Conservation (phyloP, 2,113 vertebrate genomes). For the Tyrannus savana region DNA sequence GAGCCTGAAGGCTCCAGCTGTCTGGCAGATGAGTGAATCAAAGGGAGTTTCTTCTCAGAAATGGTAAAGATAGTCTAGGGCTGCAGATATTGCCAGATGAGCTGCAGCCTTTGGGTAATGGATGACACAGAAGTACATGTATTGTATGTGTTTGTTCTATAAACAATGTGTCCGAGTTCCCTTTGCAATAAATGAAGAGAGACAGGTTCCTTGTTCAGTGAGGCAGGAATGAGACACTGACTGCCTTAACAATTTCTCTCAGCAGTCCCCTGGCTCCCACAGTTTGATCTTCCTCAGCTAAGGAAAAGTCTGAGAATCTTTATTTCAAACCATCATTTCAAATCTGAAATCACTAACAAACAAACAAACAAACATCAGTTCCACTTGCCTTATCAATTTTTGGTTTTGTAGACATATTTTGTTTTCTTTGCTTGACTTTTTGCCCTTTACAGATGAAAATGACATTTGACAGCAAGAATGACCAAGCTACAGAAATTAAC, state of each 20-base stretch:
- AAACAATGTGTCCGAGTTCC: not conserved
- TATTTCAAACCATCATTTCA: not conserved
- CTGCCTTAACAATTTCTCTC: not conserved
- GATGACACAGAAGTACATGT: rapidly evolving
- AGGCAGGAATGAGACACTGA: not conserved
- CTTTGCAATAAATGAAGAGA: not conserved
- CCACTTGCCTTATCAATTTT: not conserved
- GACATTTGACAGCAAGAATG: not conserved
- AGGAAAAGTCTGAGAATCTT: not conserved
- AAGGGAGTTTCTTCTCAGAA: not conserved
- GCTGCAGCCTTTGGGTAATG: not conserved
- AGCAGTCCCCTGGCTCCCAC: not conserved
- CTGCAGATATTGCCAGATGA: not conserved
- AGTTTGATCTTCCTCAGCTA: not conserved
- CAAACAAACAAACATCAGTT: not conserved
- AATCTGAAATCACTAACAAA: not conserved
- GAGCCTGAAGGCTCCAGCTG: not conserved
- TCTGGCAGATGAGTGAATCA: not conserved
- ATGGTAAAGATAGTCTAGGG: too few relatives aligned
- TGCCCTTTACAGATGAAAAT: not conserved
- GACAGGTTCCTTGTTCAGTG: not conserved
- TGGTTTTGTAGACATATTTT: not conserved
- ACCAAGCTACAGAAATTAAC: not conserved
- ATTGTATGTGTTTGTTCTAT: not conserved
- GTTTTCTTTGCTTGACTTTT: not conserved